Evolutionary conservation across 2,113 vertebrate species (phyloP).

Genomic region (Periophthalmodon schlosseri): DNA sequence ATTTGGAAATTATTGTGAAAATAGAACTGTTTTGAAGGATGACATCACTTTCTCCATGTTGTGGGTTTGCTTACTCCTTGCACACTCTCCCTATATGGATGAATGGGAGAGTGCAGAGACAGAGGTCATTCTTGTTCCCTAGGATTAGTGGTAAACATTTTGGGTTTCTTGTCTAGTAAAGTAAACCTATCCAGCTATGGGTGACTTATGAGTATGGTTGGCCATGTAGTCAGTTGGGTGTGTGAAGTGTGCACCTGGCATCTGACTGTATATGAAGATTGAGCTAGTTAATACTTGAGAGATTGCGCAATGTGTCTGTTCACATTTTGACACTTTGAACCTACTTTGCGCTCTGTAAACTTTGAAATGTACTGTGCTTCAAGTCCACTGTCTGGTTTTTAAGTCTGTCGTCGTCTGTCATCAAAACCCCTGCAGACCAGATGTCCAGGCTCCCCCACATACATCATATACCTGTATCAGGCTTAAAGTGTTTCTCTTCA

Average conservation of each 20-base stretch:
- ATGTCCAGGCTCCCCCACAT: not conserved
- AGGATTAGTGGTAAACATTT: not conserved
- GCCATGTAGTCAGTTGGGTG: not conserved
- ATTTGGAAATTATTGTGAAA: too few species aligned
- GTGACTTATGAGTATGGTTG: not conserved
- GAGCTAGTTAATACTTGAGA: conserved; percentile 12
- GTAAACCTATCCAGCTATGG: not conserved
- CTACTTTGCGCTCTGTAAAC: conserved; percentile 25
- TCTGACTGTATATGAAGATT: not conserved
- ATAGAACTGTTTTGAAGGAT: too few species aligned
- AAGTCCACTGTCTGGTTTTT: conserved; percentile 2
- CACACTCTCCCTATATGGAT: not conserved
- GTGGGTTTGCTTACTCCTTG: not conserved
- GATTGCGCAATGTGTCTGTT: conserved; percentile 10
- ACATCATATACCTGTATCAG: not conserved
- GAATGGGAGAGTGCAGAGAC: not conserved
- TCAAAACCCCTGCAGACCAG: conserved; percentile 5
- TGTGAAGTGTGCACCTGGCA: conserved; percentile 44
- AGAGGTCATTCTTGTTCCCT: not conserved
- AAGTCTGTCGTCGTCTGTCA: not conserved
- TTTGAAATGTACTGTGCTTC: conserved; percentile 33
- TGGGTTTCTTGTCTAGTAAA: not conserved
- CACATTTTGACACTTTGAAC: not conserved
- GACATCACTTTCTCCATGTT: too few species aligned
- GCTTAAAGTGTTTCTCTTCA: not conserved